A percentile compares a stretch with the other conserved stretches of the same genome.
phyloP scores from a whole-genome alignment of 2,888 invertebrate genomes.

The Heliconius ismenius region DNA sequence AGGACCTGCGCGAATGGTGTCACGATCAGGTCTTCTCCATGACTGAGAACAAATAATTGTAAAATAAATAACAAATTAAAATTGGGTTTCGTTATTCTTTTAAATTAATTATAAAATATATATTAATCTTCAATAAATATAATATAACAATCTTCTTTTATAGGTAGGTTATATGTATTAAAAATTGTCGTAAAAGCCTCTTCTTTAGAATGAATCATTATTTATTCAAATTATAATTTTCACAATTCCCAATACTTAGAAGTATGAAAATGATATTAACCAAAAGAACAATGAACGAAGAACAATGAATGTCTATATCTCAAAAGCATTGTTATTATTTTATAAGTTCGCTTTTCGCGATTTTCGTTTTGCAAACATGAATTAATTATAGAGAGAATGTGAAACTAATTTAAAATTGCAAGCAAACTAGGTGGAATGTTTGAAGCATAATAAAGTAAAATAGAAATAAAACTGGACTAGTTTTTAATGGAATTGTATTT shows the following conservation, averaged over 20 bases:
- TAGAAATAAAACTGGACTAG: conserved; percentile 6
- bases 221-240: too few relatives aligned
- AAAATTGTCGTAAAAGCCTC: neutral
- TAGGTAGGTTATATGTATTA: neutral
- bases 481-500: neutral
- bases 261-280: neutral
- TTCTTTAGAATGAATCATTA: neutral
- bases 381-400: conserved; percentile 22
- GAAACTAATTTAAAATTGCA: conserved; percentile 22
- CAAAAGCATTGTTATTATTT: conserved; percentile 5
- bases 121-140: too few relatives aligned
- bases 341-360: neutral
- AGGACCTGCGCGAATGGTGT: conserved; percentile 99
- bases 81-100: neutral
- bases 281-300: neutral
- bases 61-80: conserved; percentile 12
- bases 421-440: conserved; percentile 22
- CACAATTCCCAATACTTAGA: too few relatives aligned
- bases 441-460: conserved; percentile 23
- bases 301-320: neutral
- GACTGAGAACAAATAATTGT: conserved; percentile 80
- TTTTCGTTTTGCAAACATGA: conserved; percentile 1
- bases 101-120: neutral
- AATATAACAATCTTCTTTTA: neutral
- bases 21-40: conserved; percentile 99